These are phyloP conservation scores for Nemoura dubitans DNA, from an alignment of 2,888 invertebrate genomes.

Conservation along the genomic window DNA sequence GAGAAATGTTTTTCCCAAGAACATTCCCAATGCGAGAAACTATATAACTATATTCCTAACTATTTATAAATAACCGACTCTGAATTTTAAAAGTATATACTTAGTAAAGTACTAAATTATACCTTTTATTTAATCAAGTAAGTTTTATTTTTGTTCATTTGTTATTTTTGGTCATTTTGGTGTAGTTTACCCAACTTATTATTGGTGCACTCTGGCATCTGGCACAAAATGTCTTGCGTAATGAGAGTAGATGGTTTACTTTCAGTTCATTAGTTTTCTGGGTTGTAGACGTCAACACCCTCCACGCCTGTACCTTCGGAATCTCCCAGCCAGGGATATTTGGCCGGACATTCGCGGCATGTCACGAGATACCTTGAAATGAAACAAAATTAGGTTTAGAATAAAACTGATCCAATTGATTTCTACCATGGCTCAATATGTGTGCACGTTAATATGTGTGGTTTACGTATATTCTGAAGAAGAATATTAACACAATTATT, in stretches of 20 bases:
- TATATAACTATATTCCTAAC: neutral
- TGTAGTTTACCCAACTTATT: conserved; percentile 10
- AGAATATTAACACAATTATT: too few relatives aligned
- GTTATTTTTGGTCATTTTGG: neutral
- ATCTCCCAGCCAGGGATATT: conserved; percentile 89
- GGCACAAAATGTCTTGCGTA: neutral
- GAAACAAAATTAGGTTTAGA: too few relatives aligned
- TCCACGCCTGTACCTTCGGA: conserved; percentile 83
- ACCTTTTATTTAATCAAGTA: neutral
- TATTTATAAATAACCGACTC: neutral
- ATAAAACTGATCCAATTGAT: neutral
- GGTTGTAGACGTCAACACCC: conserved; percentile 82
- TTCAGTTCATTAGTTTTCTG: conserved; percentile 68
- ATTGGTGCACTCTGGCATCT: conserved; percentile 10
- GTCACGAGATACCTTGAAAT: conserved; percentile 87
- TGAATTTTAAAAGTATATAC: neutral
- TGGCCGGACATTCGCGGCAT: conserved; percentile 84
- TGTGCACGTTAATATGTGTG: too few relatives aligned
- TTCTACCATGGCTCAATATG: too few relatives aligned
- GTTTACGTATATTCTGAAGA: too few relatives aligned
- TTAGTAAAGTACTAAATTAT: neutral
- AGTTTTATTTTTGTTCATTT: conserved; percentile 21
- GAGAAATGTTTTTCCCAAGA: neutral
- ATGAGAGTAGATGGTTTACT: neutral
- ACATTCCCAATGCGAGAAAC: neutral